Base-by-base conservation (phyloP, 2,113 vertebrate species). In the Takifugu bimaculatus region DNA sequence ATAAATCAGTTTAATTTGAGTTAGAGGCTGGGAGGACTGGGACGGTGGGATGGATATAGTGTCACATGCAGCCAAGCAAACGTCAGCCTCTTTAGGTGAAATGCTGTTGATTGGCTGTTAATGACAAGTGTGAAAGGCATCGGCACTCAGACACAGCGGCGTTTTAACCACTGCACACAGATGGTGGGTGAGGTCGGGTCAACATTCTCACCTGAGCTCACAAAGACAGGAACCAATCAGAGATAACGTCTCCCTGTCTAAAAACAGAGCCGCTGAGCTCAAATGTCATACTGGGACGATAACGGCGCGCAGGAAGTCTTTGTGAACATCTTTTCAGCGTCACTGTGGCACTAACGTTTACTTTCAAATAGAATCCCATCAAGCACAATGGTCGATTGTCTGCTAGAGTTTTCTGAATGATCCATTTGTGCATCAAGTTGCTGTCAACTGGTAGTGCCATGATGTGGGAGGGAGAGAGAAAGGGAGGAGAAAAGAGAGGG, bases 391-490 rank as follows among this genome's bases (percentile, higher is more conserved):
- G 39, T 4, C 49, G 57, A 72, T 62, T 75, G 68, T 74, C 59
- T 67, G 63, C 67, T 44, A 12, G 53, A 63, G 77, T 78, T 80
- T 79, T 85, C 76, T 81, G 74, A 85, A 83, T 79, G 85, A 86
- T 81, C 71, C 54, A 39, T 81, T 75, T 83, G 76, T 80, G 82
- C 85, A 85, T 88, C 85, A 85, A 82, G 83, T 86, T 77, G 81
- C 78, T 70, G 71, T 84, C 85, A 84, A 88, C 78, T 83, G 86
- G 83, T 83, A 60, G 82, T 81, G 77, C 81, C 78, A 72, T 84
- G 70, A 79, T 70, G 71, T 68, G 56, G 70, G 80, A 80, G 71
- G 59, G 54, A 43, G 55, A 44, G 47, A 57, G 32, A 44, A 59
- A 52, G 54, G 28, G 66, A 61, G 57, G 26, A 48, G 39, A 56